Evolutionary conservation across 2,797 vertebrate species (phyloP).

Genomic region (Antrozous pallidus): DNA sequence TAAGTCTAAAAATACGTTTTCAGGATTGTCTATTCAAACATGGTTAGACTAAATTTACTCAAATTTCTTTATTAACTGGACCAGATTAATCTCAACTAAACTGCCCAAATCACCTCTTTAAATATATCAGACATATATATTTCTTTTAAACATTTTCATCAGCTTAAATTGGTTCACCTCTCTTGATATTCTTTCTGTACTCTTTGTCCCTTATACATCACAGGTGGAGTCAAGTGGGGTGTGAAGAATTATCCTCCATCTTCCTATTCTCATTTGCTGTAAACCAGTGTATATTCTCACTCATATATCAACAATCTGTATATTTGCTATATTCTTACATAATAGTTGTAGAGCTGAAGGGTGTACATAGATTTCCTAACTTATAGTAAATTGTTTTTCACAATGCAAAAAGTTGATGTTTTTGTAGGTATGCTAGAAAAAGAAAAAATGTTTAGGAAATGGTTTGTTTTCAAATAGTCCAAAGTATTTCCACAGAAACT

Average conservation of each 20-base stretch:
- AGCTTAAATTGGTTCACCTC: not conserved
- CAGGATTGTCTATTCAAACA: not conserved
- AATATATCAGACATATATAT: not conserved
- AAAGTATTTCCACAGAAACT: not conserved
- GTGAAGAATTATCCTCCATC: not conserved
- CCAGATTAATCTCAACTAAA: not conserved
- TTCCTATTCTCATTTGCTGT: not conserved
- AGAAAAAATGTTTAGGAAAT: not conserved
- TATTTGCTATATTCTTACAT: not conserved
- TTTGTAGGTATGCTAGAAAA: conserved; percentile 2
- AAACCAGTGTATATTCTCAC: not conserved
- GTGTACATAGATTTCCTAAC: not conserved
- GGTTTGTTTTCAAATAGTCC: not conserved
- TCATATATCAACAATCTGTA: not conserved
- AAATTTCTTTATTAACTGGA: not conserved
- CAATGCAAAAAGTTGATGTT: not conserved
- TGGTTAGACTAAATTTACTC: not conserved
- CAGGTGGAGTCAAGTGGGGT: not conserved
- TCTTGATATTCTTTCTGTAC: not conserved
- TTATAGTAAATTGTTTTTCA: not conserved
- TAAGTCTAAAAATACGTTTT: not conserved
- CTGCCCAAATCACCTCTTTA: not conserved
- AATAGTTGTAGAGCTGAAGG: not conserved
- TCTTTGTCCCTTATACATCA: not conserved
- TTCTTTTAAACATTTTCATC: not conserved